phyloP scores from a whole-genome alignment of 2,888 invertebrate species.

The Cheilosia vulpina region DNA sequence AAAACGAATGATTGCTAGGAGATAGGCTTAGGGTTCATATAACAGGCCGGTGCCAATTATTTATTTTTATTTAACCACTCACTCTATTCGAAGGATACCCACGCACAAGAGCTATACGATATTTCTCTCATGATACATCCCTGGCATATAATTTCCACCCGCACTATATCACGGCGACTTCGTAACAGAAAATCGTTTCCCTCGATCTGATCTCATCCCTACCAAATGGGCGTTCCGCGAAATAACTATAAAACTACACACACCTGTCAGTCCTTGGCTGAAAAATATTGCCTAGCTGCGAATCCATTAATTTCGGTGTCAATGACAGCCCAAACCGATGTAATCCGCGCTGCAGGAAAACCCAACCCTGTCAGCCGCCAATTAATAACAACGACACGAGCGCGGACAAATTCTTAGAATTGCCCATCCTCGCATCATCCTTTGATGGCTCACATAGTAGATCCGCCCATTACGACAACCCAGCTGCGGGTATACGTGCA shows the following conservation, averaged over 20 bases:
- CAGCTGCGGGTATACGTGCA: constrained; percentile 36
- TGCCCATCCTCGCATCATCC: constrained; percentile 37
- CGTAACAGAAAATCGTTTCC: too few relatives aligned
- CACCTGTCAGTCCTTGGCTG: not conserved
- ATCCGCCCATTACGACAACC: constrained; percentile 14
- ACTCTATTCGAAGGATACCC: too few relatives aligned
- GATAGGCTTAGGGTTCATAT: too few relatives aligned
- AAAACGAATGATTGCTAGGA: too few relatives aligned
- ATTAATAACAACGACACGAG: constrained; percentile 29
- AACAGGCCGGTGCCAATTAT: too few relatives aligned
- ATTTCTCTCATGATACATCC: too few relatives aligned
- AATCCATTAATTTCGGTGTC: constrained; percentile 1
- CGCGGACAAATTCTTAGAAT: constrained; percentile 26
- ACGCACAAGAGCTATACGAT: too few relatives aligned
- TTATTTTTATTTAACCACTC: too few relatives aligned
- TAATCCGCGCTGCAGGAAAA: not conserved
- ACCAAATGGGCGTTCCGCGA: not conserved
- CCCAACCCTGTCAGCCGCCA: constrained; percentile 34
- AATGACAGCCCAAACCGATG: not conserved
- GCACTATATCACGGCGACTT: too few relatives aligned
- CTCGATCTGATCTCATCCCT: not conserved
- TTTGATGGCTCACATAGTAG: constrained; percentile 35
- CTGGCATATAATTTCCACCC: too few relatives aligned
- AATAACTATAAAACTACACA: not conserved
- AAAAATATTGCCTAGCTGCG: not conserved